Evolutionary conservation across 2,797 vertebrate species (phyloP).

Genomic region (Fringilla coelebs): DNA sequence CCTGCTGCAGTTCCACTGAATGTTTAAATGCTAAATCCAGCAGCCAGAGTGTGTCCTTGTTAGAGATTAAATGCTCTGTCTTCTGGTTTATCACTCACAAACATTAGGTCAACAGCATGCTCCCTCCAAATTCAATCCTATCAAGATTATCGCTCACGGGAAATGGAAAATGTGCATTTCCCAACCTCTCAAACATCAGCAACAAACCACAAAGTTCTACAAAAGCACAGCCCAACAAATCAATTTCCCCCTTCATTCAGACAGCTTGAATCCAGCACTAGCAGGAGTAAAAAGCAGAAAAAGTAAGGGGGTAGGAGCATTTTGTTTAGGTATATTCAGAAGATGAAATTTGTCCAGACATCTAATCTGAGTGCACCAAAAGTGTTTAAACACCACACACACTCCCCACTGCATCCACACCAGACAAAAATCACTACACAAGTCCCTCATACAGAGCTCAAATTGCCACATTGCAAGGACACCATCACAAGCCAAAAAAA

Average conservation of each 20-base stretch:
- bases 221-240: background rate
- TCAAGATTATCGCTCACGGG: background rate
- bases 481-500: background rate
- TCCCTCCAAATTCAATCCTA: background rate
- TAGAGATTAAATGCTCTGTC: background rate
- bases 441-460: background rate
- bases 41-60: background rate
- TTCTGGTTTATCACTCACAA: background rate
- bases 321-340: background rate
- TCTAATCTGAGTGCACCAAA: background rate
- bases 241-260: background rate
- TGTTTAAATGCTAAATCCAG: background rate
- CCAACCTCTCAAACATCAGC: background rate
- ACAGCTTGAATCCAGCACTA: background rate
- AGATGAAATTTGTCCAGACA: background rate
- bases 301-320: background rate
- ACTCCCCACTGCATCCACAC: background rate
- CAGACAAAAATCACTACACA: background rate
- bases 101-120: background rate
- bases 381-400: background rate
- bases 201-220: background rate
- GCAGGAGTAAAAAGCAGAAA: background rate
- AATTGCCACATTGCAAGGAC: background rate
- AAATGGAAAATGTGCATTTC: background rate
- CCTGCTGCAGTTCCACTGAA: background rate